Base-by-base conservation (phyloP, 2,797 vertebrate species). In the Chaunax sp. region DNA sequence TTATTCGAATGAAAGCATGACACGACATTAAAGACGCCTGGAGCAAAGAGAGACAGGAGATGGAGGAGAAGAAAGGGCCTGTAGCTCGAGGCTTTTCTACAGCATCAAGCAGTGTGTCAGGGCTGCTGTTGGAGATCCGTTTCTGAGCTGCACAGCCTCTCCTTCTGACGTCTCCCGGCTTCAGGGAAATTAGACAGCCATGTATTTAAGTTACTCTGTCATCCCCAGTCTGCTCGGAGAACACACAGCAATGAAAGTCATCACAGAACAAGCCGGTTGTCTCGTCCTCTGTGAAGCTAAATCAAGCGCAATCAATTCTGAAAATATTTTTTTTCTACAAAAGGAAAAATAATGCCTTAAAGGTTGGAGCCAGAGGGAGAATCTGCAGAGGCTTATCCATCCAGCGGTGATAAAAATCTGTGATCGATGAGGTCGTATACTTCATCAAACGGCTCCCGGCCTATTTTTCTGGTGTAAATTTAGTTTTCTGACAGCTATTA, bases 401-500 rank as follows among this genome's bases (percentile, higher is more conserved):
- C 35, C 20, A 50, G 30, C 16, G 0, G 25, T 25, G 47, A 49
- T 47, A 9, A 50, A 40, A 40, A 57, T 58, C 30, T 67, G 20
- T 67, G 57, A 83, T 58, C 49, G 63, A 82, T 77, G 64, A 69
- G 72, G 61, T 78, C 67, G 62, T 49, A 61, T 9, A 40, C 61
- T 49, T 69, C 54, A 73, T 84, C 71, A 69, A 67, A 68, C 30
- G 58, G 80, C 58, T 53, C n/a, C 15, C 19, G 40, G 72, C 33
- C 40, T 41, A 15, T 77, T 64, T 54, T 55, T 33, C 63, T 23
- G 52, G 56, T 76, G 59, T 82, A 73, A 72, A 78, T 75, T 61
- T 71, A 82, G 72, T 77, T 60, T 69, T 30, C 47, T 57, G 66
- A 78, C 78, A 76, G 72, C 56, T 69, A 69, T 82, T 80, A 69